A percentile compares a stretch with the other conserved stretches of the same genome.
phyloP scores from a whole-genome alignment of 1,140 invertebrate species.

The Idris sp. region DNA sequence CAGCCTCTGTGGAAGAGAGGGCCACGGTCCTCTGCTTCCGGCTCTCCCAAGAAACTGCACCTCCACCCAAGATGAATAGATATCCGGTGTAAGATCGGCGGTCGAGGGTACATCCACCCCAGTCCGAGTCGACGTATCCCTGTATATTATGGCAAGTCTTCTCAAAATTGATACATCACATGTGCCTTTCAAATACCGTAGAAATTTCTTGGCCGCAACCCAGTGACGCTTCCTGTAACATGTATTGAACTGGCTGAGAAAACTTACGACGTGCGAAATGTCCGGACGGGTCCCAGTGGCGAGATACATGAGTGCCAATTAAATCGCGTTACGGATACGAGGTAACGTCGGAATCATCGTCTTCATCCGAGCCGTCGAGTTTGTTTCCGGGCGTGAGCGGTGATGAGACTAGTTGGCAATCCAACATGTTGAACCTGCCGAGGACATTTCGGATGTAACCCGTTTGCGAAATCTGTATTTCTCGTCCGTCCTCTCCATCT shows the following conservation, averaged over 20 bases:
- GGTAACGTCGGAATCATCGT: not conserved
- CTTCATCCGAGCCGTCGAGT: too few relatives aligned
- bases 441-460: not conserved
- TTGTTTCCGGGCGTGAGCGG: not conserved
- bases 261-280: not conserved
- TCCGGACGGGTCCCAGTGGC: too few relatives aligned
- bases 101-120: conserved; percentile 4
- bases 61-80: too few relatives aligned
- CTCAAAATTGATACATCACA: too few relatives aligned
- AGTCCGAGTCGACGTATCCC: not conserved
- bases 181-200: too few relatives aligned
- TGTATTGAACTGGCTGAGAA: not conserved
- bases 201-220: too few relatives aligned
- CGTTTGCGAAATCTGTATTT: not conserved
- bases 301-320: too few relatives aligned
- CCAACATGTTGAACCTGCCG: not conserved
- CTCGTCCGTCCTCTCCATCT: not conserved
- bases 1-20: too few relatives aligned
- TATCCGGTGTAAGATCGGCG: conserved; percentile 25
- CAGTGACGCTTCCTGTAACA: too few relatives aligned
- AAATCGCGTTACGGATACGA: not conserved
- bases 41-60: too few relatives aligned
- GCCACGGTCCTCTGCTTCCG: too few relatives aligned
- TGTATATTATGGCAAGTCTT: too few relatives aligned
- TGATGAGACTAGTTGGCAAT: not conserved